Evolutionary conservation across 1,140 invertebrate species (phyloP), one percentile per base, ranked within the genome.

Genomic region (Drosophila sechellia): DNA sequence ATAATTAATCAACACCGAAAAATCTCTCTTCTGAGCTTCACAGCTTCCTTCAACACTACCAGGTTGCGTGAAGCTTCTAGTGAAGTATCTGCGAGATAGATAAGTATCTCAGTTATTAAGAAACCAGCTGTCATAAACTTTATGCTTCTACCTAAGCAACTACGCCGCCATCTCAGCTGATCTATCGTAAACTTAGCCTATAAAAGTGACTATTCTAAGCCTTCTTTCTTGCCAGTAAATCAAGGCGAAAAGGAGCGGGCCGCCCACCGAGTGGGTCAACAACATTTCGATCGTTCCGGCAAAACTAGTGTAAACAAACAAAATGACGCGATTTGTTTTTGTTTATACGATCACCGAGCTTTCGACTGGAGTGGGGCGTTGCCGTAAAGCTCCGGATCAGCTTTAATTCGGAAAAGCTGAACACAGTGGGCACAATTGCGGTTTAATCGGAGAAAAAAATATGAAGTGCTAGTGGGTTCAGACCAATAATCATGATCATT

Each of bases 1-100:
- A 87, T 87, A 87, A 86, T 76, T 72, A 79, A 79, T 71, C 43
- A 60, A 54, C 66, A 63, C 27, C 83, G 54, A 39, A 63, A 4
- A 8, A 3, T 20, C 40, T 25, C 13, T 4, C 4, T 5, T 12
- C 3, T 8, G 6, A 13, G 17, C 4, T 2, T 12, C 6, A 1
- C 40, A 2, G 13, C 12, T 13, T 12, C 1, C 43, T 46, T 43
- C 20, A 58, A 15, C 25, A n/a, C 31, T 5, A 15, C 3, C 15
- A n/a, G 27, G 22, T 37, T 46, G n/a, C 42, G 20, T n/a, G 8
- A 20, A n/a, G 1, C 3, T 12, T 12, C 8, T 22, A 11, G 1
- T 12, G 17, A 22, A 43, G 25, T 54, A 35, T 37, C 34, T 48
- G 43, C 12, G 10, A 55, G 20, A 25, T 55, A 15, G 13, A 48